Percentiles rank a stretch among this genome's conserved stretches.
phyloP scores from a whole-genome alignment of 2,888 invertebrate genomes.

The Pasiphila rectangulata region DNA sequence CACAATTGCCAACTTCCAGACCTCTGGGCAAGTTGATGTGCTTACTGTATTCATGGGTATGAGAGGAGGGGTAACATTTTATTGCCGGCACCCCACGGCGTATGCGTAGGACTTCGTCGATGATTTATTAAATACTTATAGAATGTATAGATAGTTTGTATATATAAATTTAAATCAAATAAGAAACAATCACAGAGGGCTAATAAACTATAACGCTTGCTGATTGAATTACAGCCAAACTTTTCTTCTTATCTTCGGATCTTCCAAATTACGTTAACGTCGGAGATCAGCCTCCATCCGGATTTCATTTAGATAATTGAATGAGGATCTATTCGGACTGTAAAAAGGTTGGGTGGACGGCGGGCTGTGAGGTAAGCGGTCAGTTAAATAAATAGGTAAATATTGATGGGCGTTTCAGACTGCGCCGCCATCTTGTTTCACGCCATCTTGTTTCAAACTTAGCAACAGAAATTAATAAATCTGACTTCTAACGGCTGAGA shows the following conservation, averaged over 20 bases:
- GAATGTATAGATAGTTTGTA: too few species aligned
- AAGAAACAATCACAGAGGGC: constrained; percentile 14
- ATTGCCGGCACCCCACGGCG: too few species aligned
- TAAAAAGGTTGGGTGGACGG: constrained; percentile 61
- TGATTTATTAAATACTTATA: too few species aligned
- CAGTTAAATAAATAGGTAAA: too few species aligned
- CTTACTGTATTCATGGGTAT: too few species aligned
- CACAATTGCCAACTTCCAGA: constrained; percentile 2
- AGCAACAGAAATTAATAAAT: too few species aligned
- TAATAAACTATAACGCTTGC: constrained; percentile 27
- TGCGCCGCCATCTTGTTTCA: too few species aligned
- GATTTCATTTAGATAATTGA: constrained; percentile 80
- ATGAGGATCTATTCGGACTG: constrained; percentile 74
- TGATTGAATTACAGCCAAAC: constrained; percentile 48
- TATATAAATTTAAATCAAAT: constrained; percentile 3
- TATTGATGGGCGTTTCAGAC: too few species aligned
- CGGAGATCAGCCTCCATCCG: constrained; percentile 67
- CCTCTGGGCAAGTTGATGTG: background rate
- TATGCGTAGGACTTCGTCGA: too few species aligned
- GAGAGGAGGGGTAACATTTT: too few species aligned
- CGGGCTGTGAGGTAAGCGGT: constrained; percentile 41
- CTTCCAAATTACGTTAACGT: constrained; percentile 72
- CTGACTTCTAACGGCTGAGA: too few species aligned
- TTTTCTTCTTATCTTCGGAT: constrained; percentile 49
- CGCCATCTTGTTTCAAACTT: too few species aligned